Conservation (phyloP, 2,888 invertebrate species). For the Belgica antarctica region DNA sequence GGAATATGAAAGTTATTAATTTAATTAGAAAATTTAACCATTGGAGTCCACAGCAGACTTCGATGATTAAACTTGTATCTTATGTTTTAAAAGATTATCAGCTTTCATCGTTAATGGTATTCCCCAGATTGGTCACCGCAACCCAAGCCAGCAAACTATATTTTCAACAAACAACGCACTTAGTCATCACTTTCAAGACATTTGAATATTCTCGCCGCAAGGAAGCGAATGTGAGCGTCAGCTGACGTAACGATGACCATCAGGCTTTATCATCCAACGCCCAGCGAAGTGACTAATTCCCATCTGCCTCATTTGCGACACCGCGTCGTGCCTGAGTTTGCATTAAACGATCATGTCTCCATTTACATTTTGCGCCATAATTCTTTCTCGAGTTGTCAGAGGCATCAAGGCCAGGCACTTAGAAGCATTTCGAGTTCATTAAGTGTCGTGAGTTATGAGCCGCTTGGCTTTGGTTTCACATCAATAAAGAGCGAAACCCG, state of each 20-base stretch:
- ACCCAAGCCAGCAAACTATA: too few species aligned
- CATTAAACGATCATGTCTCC: not conserved
- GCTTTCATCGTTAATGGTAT: too few species aligned
- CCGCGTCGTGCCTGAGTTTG: not conserved
- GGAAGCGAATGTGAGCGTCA: not conserved
- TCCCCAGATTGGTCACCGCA: too few species aligned
- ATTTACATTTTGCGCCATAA: not conserved
- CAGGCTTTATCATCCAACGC: conserved; percentile 6
- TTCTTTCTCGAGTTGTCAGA: too few species aligned
- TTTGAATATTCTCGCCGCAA: not conserved
- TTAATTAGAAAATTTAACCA: too few species aligned
- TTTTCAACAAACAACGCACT: conserved; percentile 15
- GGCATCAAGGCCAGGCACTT: not conserved
- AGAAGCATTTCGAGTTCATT: not conserved
- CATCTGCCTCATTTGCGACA: not conserved
- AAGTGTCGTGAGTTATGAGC: not conserved
- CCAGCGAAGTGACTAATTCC: not conserved
- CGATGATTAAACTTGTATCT: too few species aligned
- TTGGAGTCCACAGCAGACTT: too few species aligned
- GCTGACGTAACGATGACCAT: conserved; percentile 15
- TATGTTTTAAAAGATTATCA: too few species aligned
- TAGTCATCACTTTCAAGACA: conserved; percentile 2
- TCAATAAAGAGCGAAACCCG: not conserved
- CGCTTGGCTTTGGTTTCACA: not conserved
- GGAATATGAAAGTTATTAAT: too few species aligned